Evolutionary conservation across 2,888 invertebrate genomes (phyloP).

Genomic region (Syrphus vitripennis): DNA sequence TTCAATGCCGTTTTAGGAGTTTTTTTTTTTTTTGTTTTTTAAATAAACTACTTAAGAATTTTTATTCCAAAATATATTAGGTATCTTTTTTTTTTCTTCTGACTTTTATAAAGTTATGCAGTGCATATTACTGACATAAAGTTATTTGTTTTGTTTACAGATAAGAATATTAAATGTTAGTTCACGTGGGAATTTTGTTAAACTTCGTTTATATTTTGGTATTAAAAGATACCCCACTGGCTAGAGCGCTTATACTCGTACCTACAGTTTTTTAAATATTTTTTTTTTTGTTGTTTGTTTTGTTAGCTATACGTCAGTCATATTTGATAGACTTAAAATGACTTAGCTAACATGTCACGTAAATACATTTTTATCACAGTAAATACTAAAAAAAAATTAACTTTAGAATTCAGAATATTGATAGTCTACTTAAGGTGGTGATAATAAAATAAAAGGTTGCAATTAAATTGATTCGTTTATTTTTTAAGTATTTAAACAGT

Average conservation of each 20-base stretch:
- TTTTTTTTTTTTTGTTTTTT: background rate
- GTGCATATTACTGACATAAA: constrained; percentile 7
- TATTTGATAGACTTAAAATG: background rate
- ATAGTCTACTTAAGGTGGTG: background rate
- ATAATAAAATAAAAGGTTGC: background rate
- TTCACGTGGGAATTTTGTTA: constrained; percentile 25
- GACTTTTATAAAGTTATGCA: background rate
- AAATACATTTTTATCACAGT: background rate
- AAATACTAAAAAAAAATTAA: background rate
- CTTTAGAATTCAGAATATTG: background rate
- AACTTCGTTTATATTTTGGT: background rate
- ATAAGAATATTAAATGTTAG: constrained; percentile 27
- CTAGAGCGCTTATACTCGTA: too few relatives aligned
- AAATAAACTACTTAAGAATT: constrained; percentile 2
- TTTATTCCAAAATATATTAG: constrained; percentile 8
- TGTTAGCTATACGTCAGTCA: background rate
- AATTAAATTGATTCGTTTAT: background rate
- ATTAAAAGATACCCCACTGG: background rate
- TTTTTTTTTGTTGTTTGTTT: background rate
- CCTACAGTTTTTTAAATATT: background rate
- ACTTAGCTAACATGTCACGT: constrained; percentile 14
- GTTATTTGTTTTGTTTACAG: constrained; percentile 21
- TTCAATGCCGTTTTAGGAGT: constrained; percentile 22
- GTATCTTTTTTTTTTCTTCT: background rate
- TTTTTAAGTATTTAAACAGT: background rate